Evolutionary conservation across 2,113 vertebrate species (phyloP).

Genomic region (Pangasianodon gigas): DNA sequence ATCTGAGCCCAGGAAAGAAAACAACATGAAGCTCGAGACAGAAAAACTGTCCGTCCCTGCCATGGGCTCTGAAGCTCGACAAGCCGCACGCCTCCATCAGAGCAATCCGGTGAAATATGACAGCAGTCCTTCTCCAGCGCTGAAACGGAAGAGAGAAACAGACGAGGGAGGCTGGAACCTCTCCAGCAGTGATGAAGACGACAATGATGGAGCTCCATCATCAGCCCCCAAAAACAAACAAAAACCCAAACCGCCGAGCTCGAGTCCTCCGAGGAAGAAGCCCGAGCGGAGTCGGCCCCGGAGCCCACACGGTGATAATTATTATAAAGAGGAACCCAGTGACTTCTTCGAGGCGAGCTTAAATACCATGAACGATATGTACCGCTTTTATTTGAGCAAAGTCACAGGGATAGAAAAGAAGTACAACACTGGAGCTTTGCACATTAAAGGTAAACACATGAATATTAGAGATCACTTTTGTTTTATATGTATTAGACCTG

Average conservation of each 20-base stretch:
- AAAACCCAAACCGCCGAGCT: conserved; percentile 53
- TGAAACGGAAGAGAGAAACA: conserved; percentile 74
- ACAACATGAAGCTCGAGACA: conserved; percentile 53
- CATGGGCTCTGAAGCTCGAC: conserved; percentile 81
- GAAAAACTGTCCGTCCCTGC: conserved; percentile 58
- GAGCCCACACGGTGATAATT: conserved; percentile 58
- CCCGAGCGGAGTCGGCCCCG: conserved; percentile 59
- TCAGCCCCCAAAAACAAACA: conserved; percentile 25
- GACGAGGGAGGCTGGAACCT: conserved; percentile 87
- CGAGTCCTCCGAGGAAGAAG: conserved; percentile 63
- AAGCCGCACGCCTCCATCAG: conserved; percentile 74
- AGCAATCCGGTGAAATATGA: conserved; percentile 70
- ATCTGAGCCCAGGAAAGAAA: not conserved
- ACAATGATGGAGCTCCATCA: conserved; percentile 55
- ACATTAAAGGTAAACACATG: conserved; percentile 83
- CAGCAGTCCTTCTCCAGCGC: conserved; percentile 58
- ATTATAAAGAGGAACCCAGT: conserved; percentile 65
- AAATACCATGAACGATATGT: conserved; percentile 76
- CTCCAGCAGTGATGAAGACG: conserved; percentile 87
- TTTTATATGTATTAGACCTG: not conserved
- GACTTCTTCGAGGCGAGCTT: conserved; percentile 81
- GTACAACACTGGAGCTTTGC: conserved; percentile 86
- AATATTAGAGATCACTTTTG: not conserved
- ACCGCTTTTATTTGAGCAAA: conserved; percentile 91
- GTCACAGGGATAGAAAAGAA: conserved; percentile 85